These are phyloP conservation scores for Scaptomyza montana DNA, from an alignment of 1,140 invertebrate species.

Conservation along the genomic window DNA sequence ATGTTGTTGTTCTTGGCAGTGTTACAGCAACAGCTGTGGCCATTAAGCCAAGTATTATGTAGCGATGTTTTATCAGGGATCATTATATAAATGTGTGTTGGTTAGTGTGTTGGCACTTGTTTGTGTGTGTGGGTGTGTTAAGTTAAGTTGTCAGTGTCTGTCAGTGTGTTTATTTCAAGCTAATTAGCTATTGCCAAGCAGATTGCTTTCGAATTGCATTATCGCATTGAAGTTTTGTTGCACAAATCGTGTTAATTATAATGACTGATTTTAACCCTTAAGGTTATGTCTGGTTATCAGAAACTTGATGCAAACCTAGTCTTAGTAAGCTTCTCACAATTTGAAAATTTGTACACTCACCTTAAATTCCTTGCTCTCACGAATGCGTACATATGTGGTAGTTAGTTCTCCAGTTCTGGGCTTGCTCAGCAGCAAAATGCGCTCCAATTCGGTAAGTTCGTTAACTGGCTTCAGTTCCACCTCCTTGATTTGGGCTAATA, in stretches of 20 bases:
- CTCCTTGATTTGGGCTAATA: constrained; percentile 78
- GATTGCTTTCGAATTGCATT: constrained; percentile 5
- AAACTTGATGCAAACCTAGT: too few species aligned
- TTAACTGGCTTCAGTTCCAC: constrained; percentile 87
- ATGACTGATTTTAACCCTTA: too few species aligned
- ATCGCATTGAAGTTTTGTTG: too few species aligned
- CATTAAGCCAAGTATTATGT: constrained; percentile 17
- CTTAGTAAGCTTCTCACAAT: too few species aligned
- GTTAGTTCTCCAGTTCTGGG: constrained; percentile 94
- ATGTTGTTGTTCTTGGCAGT: neutral
- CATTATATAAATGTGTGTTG: constrained; percentile 7
- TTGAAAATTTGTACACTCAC: constrained; percentile 84
- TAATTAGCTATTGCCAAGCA: constrained; percentile 2
- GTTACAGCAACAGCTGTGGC: neutral
- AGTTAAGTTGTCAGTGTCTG: constrained; percentile 8
- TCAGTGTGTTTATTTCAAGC: neutral
- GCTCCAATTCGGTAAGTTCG: constrained; percentile 90
- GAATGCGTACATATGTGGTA: constrained; percentile 94
- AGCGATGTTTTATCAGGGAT: constrained; percentile 1
- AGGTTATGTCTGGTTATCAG: too few species aligned
- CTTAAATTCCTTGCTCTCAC: constrained; percentile 99
- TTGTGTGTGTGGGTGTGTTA: neutral
- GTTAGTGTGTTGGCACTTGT: neutral
- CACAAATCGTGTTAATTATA: too few species aligned
- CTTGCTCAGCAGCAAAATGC: constrained; percentile 95